Base-by-base conservation (phyloP, 2,113 vertebrate genomes). In the Sander lucioperca region DNA sequence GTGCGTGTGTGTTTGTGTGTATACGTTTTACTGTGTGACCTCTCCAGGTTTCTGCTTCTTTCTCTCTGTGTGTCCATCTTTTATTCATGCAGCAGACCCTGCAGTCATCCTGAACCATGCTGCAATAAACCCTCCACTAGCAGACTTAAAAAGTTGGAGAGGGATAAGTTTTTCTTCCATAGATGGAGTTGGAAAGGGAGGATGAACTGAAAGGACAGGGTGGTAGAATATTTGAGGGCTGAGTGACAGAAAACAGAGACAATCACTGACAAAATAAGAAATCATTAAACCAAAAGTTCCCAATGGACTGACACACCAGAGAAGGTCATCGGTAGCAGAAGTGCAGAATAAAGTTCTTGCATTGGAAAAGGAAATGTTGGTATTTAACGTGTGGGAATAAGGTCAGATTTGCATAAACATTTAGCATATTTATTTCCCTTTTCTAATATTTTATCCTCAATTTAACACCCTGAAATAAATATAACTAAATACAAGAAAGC, bases 1-100 rank as follows among this genome's bases (percentile, higher is more conserved):
- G 62, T 65, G 62, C 51, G 43, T 45, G 62, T 64, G 39, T 39
- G 9, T 39, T 8, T 39, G 7, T 39, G 61, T 43, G 19, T 36
- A 12, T 33, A 48, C 47, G 6, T 27, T 33, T 10, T 36, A 59
- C 21, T 16, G n/a, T 66, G 65, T 21, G 65, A 50, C 47, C 65
- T 50, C 64, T 15, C 8, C n/a, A 48, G 61, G 36, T 74, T 74
- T 10, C 10, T 45, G 30, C 54, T 54, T 19, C 61, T 27, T 53
- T 54, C 14, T 57, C 70, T 6, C 11, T 43, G 62, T 77, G 14
- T 58, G 50, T 74, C 50, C 64, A 82, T 78, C 65, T 68, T 84
- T 85, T 82, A 82, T 82, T 85, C 75, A 82, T 88, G 61, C 53
- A 14, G 67, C 66, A 77, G 62, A 25, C 30, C 84, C 63, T 54